Base-by-base conservation (phyloP, 2,888 invertebrate species). In the Drosophila seclusa region DNA sequence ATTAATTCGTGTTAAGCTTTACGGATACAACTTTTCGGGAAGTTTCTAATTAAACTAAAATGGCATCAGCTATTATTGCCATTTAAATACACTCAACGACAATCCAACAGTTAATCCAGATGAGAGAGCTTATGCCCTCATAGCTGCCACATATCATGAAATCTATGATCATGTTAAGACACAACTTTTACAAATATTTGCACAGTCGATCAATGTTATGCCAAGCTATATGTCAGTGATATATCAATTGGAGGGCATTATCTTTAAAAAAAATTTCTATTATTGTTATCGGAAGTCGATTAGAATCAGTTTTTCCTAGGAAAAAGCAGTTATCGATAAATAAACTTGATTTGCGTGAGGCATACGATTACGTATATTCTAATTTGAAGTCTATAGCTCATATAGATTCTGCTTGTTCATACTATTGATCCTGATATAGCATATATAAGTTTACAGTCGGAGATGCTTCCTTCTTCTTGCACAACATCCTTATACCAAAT, bases 1-100 rank as follows among this genome's bases (percentile, higher is more conserved):
- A 61, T 42, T 38, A 55, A 54, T 68, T 54, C 49, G 42, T 55
- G 48, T 69, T 52, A 31, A 50, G 36, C 48, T 27, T 24, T 29
- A n/a, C n/a, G 40, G 42, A 16, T 40, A 48, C 27, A 54, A 54
- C 24, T 63, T 59, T 60, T 48, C 40, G 42, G 45, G 3, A 64
- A 42, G 13, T 21, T 45, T 58, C 57, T 8, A 4, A 21, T 16
- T 31, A 6, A 29, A 13, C 27, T 16, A 2, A 54, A 57, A 24
- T 40, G 32, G 4, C 6, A 40, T 6, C 10, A 36, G n/a, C 10
- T 29, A 10, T 32, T 6, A 40, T 27, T 24, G 6, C 27, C 36
- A 11, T 18, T 27, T 29, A 49, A 29, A 27, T 27, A 29, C 29
- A 6, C 13, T 29, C 10, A 11, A 5, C 29, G 1, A 45, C 7